Evolutionary conservation across 2,888 invertebrate genomes (phyloP), one percentile per base, ranked within the genome.

Genomic region (Aporophyla lueneburgensis): DNA sequence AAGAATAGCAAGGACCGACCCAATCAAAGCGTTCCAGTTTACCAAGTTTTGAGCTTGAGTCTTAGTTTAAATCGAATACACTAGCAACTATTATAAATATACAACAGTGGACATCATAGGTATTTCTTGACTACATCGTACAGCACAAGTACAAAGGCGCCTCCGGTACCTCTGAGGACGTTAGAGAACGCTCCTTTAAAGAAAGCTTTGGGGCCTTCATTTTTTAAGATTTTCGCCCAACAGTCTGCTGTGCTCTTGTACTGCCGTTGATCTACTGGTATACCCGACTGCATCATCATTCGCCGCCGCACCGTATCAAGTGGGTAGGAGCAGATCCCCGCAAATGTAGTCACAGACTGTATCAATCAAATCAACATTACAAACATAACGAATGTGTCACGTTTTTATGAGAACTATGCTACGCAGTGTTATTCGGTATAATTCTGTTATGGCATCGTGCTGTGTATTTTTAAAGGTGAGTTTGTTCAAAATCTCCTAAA

Each of bases 251-350:
- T 99, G 95, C 97, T 99, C 97, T 98, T 99, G 97, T 99, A 99
- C 90, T 98, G 95, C 81, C 98, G 97, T 86, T 99, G 98, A 71
- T 97, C 94, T 91, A 97, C 97, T 81, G 97, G 97, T 86, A 98
- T 97, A 59, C 99, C 99, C 78, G 99, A 99, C 96, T 99, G 99
- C 99, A 99, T 99, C 99, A 99, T 99, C 99, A 99, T 99, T 93
- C 99, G 98, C 96, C 99, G 97, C 90, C 99, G 97, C 91, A 98
- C 98, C 72, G 99, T 99, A 95, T 99, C 99, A 95, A 99, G 98
- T 81, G 99, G 99, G 97, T 99, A 99, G 56, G 99, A 99, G 56
- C 98, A 97, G 89, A 99, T 98, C 90, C 99, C 99, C 78, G 99
- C 98, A 84, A 98, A 96, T 76, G 99, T 97, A 2, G 96, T 97